Evolutionary conservation across 2,797 vertebrate species (phyloP), one percentile per base, ranked within the genome.

Genomic region (Notolepis coatsorum): DNA sequence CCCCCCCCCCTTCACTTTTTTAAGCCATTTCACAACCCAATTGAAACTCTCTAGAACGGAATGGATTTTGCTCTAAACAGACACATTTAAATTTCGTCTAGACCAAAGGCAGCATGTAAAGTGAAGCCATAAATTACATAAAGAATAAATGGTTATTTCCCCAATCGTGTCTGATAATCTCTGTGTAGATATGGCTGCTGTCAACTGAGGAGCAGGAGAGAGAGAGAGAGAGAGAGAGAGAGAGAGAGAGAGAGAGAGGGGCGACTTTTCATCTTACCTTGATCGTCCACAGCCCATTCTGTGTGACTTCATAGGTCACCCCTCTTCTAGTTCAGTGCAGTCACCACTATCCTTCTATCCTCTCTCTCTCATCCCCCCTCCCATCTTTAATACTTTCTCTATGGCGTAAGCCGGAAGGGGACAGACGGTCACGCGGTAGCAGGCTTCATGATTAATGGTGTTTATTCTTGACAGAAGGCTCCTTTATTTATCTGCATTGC

Each of bases 401-500:
- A 90, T 90, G 88, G 88, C 91, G 86, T 89, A 91, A 90, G 88
- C 92, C 90, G 79, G 85, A 91, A 80, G 79, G 84, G 95, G 93
- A 85, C 91, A 93, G 92, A 88, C 91, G 93, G 94, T 93, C 93
- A 91, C 88, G 91, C 87, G 73, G 85, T 89, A 85, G 86, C 92
- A 85, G 93, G 92, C 94, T 95, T 94, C 93, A 96, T 99, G 97
- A 99, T 99, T 99, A 99, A 99, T 99, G 97, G 95, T 98, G 97
- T 98, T 99, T 99, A 98, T 98, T 97, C 95, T 97, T 99, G 97
- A 99, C 96, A 96, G 96, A 96, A 96, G 94, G 94, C 95, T 96
- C 94, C 95, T 97, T 98, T 98, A 98, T 99, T 99, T 99, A 99
- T 99, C 97, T 98, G 96, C 95, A 98, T 94, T 97, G 95, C 95